Base-by-base conservation (phyloP, 2,888 invertebrate genomes). In the Drosophila tripunctata region DNA sequence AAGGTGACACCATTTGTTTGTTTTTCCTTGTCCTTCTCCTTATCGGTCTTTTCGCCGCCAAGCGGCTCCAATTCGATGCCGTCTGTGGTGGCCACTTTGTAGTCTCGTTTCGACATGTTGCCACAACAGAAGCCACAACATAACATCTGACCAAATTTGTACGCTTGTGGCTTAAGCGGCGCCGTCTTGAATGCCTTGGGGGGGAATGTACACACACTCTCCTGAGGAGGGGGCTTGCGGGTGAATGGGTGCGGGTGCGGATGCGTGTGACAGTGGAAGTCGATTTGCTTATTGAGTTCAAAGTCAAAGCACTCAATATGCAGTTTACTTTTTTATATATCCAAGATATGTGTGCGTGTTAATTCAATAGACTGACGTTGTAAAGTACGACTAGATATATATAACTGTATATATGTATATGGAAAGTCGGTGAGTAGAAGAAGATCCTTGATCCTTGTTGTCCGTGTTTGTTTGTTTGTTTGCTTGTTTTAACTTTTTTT, bases 41-140 rank as follows among this genome's bases (percentile, higher is more conserved):
- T 85, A 69, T 90, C 90, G 67, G 64, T 67, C 80, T 90, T 91
- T 67, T 90, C 89, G 77, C 91, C 91, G 65, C 91, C 91, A 55
- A 91, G 72, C 58, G 91, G 91, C 81, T 91, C 91, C 77, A 91
- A 79, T 74, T 91, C 91, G 73, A 91, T 91, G 78, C 90, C 90
- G 83, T 91, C 91, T 66, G 86, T 89, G 68, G 91, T 90, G 75
- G 91, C 90, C 69, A 91, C 91, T 86, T 91, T 91, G 87, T 91
- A 91, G 81, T 91, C 91, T 55, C 91, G 87, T 75, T 91, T 91
- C 74, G 91, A 89, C 91, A 91, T 91, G 72, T 90, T 91, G 88
- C 90, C 89, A 88, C 91, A 91, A 67, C 90, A 85, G 76, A 88
- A 88, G 70, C 91, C 90, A 82, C 91, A 91, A 89, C 91, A 91